Conservation (phyloP, 1,140 invertebrate genomes). For the Ridgeia piscesae region DNA sequence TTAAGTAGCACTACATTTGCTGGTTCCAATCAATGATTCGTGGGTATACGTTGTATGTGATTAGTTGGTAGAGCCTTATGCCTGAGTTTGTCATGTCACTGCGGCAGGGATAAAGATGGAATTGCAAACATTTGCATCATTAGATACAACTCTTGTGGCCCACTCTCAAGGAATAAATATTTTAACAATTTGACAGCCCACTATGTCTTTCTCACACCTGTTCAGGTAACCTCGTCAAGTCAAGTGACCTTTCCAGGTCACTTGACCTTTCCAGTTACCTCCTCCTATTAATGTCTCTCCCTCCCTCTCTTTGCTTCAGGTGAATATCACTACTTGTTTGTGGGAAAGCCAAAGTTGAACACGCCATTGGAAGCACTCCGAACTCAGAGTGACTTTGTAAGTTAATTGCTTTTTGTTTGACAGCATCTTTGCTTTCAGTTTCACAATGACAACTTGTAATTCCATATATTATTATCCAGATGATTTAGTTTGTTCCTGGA, state of each 20-base stretch:
- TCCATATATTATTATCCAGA: not conserved
- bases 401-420: constrained; percentile 21
- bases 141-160: not conserved
- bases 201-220: not conserved
- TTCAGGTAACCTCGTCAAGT: not conserved
- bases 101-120: no score
- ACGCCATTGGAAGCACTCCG: constrained; percentile 41
- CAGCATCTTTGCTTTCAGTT: not conserved
- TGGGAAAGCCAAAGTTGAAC: constrained; percentile 47
- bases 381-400: constrained; percentile 48
- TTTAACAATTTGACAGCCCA: no score
- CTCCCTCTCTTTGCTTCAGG: constrained; percentile 35
- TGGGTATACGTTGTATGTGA: no score
- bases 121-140: not conserved
- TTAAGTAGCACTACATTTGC: no score
- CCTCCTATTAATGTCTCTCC: no score
- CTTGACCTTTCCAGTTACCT: no score
- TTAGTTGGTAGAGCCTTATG: no score
- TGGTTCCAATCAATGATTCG: no score
- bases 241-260: no score
- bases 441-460: not conserved
- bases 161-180: not conserved
- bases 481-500: not conserved
- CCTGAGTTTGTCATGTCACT: no score
- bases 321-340: constrained; percentile 51